Conservation (phyloP, 2,797 vertebrate species). For the Rhinella marina region DNA sequence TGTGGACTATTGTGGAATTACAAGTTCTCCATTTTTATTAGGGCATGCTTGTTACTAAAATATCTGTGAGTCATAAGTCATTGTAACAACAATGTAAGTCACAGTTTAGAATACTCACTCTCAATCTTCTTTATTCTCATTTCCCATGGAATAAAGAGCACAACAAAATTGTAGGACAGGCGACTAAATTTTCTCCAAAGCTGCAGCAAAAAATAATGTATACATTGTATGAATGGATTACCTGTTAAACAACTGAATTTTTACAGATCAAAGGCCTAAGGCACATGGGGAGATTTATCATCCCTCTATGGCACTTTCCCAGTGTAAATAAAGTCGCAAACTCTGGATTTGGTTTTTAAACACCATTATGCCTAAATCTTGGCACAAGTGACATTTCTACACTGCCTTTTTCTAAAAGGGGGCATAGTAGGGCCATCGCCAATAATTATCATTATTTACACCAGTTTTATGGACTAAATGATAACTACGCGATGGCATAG, state of each 20-base stretch:
- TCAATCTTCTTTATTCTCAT: slow-evolving; percentile 98
- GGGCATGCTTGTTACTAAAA: neutral
- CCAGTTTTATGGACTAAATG: neutral
- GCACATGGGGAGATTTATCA: too few relatives aligned
- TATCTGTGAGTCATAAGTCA: neutral
- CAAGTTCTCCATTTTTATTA: neutral
- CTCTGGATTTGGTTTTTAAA: too few relatives aligned
- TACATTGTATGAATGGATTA: neutral
- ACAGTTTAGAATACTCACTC: slow-evolving; percentile 80
- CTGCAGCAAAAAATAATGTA: slow-evolving; percentile 69
- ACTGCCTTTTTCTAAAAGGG: too few relatives aligned
- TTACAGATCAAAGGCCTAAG: neutral
- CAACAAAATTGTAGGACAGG: slow-evolving; percentile 88
- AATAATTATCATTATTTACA: neutral
- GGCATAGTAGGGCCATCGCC: too few relatives aligned
- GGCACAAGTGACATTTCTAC: too few relatives aligned
- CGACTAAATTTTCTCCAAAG: slow-evolving; percentile 90
- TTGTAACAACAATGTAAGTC: neutral
- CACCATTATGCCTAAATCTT: too few relatives aligned
- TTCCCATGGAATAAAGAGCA: slow-evolving; percentile 96
- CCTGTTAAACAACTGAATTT: neutral
- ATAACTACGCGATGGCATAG: too few relatives aligned
- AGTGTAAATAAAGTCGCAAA: too few relatives aligned
- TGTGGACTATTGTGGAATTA: neutral
- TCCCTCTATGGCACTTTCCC: too few relatives aligned